Conservation (phyloP, 2,888 invertebrate genomes). For the Belgica antarctica region DNA sequence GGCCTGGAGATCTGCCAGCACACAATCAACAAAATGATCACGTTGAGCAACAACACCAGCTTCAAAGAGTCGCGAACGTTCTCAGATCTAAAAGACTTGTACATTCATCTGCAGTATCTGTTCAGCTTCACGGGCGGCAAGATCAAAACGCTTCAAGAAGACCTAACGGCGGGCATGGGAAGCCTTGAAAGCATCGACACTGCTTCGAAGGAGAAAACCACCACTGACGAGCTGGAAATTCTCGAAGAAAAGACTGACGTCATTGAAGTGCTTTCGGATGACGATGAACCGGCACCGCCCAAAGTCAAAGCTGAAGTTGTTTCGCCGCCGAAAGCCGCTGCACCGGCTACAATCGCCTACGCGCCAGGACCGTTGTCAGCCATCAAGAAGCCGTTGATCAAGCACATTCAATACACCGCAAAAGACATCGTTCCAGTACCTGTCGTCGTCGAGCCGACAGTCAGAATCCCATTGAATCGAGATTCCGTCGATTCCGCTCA, state of each 20-base stretch:
- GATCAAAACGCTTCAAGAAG: conserved; percentile 54
- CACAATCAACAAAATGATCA: conserved; percentile 52
- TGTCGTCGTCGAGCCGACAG: too few relatives aligned
- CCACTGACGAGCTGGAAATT: conserved; percentile 55
- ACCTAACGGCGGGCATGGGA: conserved; percentile 53
- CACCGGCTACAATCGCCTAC: too few relatives aligned
- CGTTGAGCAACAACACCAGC: conserved; percentile 54
- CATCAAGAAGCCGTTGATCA: conserved; percentile 7
- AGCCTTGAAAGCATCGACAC: conserved; percentile 53
- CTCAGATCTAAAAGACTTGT: conserved; percentile 54
- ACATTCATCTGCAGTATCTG: conserved; percentile 54
- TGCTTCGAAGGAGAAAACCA: conserved; percentile 53
- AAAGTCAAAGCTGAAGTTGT: not conserved
- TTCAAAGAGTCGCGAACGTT: conserved; percentile 53
- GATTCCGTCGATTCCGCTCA: too few relatives aligned
- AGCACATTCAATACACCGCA: conserved; percentile 20
- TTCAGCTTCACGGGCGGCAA: conserved; percentile 55
- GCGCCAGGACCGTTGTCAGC: not conserved
- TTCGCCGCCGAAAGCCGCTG: not conserved
- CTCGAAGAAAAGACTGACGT: conserved; percentile 54
- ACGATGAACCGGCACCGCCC: conserved; percentile 48
- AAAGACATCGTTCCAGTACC: not conserved
- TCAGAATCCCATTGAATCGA: too few relatives aligned
- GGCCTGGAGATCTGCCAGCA: conserved; percentile 55
- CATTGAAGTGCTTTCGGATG: conserved; percentile 54